phyloP scores from a whole-genome alignment of 2,797 vertebrate species.

The Sebastes glaucus region DNA sequence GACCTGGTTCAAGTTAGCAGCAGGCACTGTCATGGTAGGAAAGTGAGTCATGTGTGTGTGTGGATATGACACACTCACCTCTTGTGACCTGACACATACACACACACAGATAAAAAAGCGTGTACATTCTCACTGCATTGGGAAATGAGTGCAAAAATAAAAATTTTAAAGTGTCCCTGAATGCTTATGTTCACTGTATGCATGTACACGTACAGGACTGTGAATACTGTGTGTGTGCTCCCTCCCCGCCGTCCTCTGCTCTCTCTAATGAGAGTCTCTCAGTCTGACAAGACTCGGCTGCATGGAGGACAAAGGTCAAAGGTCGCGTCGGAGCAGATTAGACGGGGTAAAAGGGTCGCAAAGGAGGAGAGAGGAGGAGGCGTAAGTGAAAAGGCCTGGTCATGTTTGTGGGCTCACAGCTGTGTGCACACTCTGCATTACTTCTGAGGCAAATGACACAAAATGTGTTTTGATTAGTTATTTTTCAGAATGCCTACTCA shows the following conservation, averaged over 20 bases:
- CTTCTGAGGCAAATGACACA: background rate
- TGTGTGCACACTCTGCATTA: background rate
- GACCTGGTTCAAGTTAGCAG: conserved; percentile 55
- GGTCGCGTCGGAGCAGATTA: conserved; percentile 57
- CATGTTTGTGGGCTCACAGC: conserved; percentile 3
- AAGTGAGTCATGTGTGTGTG: conserved; percentile 14
- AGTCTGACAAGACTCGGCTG: conserved; percentile 38
- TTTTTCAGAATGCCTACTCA: background rate
- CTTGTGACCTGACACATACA: background rate
- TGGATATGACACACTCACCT: conserved; percentile 13
- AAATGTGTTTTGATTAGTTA: background rate
- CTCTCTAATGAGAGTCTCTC: conserved; percentile 41
- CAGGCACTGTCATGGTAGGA: conserved; percentile 31
- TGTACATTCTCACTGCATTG: background rate
- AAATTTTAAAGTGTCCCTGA: background rate
- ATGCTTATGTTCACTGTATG: background rate
- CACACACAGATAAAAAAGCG: too few species aligned
- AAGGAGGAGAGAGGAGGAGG: conserved; percentile 4
- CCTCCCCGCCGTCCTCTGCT: background rate
- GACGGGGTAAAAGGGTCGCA: conserved; percentile 43
- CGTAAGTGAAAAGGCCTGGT: conserved; percentile 15
- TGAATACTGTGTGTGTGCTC: background rate
- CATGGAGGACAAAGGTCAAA: conserved; percentile 49
- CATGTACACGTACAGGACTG: background rate
- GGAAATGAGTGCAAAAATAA: background rate